phyloP scores from a whole-genome alignment of 2,113 vertebrate species.

The Sinocyclocheilus anshuiensis region DNA sequence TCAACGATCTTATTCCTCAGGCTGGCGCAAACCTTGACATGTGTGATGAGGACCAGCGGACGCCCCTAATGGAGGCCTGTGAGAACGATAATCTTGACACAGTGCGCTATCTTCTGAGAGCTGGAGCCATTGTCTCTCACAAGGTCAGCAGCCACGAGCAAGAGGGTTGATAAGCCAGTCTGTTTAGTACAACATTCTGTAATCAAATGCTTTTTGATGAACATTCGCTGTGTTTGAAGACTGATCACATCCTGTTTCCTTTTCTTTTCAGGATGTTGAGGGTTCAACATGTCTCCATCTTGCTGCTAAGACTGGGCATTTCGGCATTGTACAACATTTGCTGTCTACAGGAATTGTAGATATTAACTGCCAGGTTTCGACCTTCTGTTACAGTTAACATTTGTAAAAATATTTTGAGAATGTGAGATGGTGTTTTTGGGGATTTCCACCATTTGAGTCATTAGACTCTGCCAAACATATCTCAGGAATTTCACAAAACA shows the following conservation, averaged over 20 bases:
- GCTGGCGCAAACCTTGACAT: constrained; percentile 95
- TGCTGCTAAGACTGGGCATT: constrained; percentile 96
- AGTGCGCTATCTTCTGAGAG: constrained; percentile 92
- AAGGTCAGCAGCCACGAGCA: constrained; percentile 78
- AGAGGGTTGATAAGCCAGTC: background rate
- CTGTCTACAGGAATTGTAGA: constrained; percentile 85
- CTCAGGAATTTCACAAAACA: background rate
- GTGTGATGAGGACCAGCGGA: constrained; percentile 95
- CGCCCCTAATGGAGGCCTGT: constrained; percentile 94
- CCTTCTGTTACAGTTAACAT: background rate
- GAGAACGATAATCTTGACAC: constrained; percentile 96
- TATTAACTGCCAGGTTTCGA: constrained; percentile 91
- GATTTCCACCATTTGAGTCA: background rate
- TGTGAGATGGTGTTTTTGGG: background rate
- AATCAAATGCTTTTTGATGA: background rate
- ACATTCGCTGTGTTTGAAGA: constrained; percentile 1
- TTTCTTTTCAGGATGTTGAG: constrained; percentile 84
- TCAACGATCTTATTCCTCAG: constrained; percentile 66
- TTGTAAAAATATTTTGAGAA: background rate
- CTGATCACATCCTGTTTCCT: constrained; percentile 1
- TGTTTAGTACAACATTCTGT: background rate
- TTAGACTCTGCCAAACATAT: background rate
- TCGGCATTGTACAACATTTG: constrained; percentile 87
- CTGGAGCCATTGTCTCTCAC: constrained; percentile 88
- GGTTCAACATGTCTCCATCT: constrained; percentile 95